Evolutionary conservation across 2,113 vertebrate genomes (phyloP), one percentile per base, ranked within the genome.

Genomic region (Peromyscus maniculatus): DNA sequence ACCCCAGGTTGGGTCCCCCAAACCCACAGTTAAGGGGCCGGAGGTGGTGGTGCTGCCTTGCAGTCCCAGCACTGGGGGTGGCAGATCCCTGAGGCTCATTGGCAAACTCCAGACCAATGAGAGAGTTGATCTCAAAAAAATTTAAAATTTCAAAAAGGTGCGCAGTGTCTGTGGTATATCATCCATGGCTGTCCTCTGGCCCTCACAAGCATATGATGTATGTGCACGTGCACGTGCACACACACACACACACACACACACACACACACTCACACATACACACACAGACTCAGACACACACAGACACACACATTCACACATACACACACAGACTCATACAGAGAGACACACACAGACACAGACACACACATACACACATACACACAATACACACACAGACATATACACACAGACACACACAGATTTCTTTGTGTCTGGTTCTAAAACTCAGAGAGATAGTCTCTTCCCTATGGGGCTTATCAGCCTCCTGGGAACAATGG

Each of bases 191-290:
- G 28, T 13, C 64, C 64, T 69, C 64, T 46, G 19, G 16, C 28
- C 24, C 28, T 43, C 62, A 67, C 26, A 46, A 12, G 16, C 28
- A 49, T 49, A 62, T 21, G n/a, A 66, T 39, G 31, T 12, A 87
- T 33, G 26, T 49, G 39, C 7, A 79, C 1, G 4, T 7, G 15
- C 3, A 26, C n/a, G 28, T 7, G 2, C 11, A 12, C 4, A 57
- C 1, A 6, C 36, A 59, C 4, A 24, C 10, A 22, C 9, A 55
- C 8, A 57, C 8, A 19, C 52, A 57, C 4, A 43, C 22, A 43
- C 33, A 24, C 7, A 39, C 36, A 62, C 10, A 62, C 43, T 28
- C 75, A 49, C 43, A 49, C 75, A 49, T 26, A 49, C 43, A 78
- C 13, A 62, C 43, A 64, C 24, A 31, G 7, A 64, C 22, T 43